A percentile compares a stretch with the other conserved stretches of the same genome.
Conservation (phyloP, 2,888 invertebrate genomes). For the Anthophora plumipes region DNA sequence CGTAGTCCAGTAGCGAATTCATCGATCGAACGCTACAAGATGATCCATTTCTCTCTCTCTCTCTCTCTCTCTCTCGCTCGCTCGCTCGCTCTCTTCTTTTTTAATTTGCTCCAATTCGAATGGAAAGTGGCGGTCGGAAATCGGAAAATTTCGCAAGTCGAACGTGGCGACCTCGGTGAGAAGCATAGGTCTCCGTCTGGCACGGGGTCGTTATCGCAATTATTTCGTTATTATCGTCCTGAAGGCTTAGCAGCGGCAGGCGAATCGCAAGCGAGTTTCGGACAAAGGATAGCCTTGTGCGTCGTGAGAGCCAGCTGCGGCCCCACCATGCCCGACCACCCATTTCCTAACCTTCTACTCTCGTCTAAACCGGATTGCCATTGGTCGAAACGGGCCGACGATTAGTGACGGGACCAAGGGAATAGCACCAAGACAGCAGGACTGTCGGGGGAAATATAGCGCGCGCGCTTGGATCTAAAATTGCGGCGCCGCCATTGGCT, state of each 20-base stretch:
- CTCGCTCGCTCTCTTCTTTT: neutral
- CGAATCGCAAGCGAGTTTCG: constrained; percentile 77
- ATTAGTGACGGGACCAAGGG: constrained; percentile 73
- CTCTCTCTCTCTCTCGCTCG: neutral
- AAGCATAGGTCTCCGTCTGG: constrained; percentile 14
- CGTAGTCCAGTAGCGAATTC: neutral
- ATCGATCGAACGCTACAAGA: neutral
- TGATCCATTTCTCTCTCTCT: neutral
- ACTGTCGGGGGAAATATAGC: constrained; percentile 55
- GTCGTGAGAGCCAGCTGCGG: constrained; percentile 68
- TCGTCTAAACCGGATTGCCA: constrained; percentile 75
- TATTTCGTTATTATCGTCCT: constrained; percentile 66
- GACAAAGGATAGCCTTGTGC: constrained; percentile 84
- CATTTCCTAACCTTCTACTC: constrained; percentile 78
- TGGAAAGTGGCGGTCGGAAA: neutral
- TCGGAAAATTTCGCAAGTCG: constrained; percentile 19
- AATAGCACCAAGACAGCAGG: constrained; percentile 54
- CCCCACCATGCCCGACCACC: constrained; percentile 67
- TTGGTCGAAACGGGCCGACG: constrained; percentile 74
- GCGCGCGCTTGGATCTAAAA: constrained; percentile 74
- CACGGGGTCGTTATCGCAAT: constrained; percentile 66
- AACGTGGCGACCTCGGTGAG: neutral
- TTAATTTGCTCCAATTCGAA: neutral
- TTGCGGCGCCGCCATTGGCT: constrained; percentile 77
- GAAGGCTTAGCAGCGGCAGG: constrained; percentile 60